Base-by-base conservation (phyloP, 2,888 invertebrate species). In the Eupithecia dodoneata region DNA sequence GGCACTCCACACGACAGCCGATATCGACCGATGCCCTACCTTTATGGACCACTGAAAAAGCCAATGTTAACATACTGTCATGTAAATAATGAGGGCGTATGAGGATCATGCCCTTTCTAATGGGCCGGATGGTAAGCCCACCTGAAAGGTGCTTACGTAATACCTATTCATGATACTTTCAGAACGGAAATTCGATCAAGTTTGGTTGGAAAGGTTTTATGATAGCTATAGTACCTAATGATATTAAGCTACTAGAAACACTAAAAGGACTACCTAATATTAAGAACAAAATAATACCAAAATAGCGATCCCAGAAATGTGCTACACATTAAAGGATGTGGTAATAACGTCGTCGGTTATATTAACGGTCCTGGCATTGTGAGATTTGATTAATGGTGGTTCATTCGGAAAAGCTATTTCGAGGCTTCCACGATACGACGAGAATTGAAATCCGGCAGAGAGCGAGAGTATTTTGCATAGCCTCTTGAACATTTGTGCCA, bases 1-100 rank as follows among this genome's bases (percentile, higher is more conserved):
- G 86, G 86, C 90, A 88, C 92, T 93, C 83, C 84, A 90, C 85
- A 85, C 89, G 89, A 91, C 90, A 89, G 88, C 86, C 90, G 86
- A 91, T 92, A 92, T 91, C 89, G 88, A 88, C 86, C 88, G 85
- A 84, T 81, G 83, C 87, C 87, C 85, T 83, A 89, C 89, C 88
- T 90, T 89, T 89, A 90, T 88, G 87, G 87, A 89, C 87, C 84
- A 85, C 85, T 85, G 83, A 84, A 87, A 88, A 88, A 87, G 85
- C 85, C 85, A 81, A 83, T 79, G 82, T 81, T 80, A 83, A 83
- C 82, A 83, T 85, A 81, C 75, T 79, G 76, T 75, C 79, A 77
- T 79, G 79, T 76, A 80, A 77, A 80, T 81, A 82, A 84, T 82
- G 83, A 76, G 42, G 71, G 76, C 73, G 73, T 76, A 79, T 49